Percentiles rank a stretch among this genome's conserved stretches.
Conservation (phyloP, 2,113 vertebrate species). For the Ceyx cyanopectus region DNA sequence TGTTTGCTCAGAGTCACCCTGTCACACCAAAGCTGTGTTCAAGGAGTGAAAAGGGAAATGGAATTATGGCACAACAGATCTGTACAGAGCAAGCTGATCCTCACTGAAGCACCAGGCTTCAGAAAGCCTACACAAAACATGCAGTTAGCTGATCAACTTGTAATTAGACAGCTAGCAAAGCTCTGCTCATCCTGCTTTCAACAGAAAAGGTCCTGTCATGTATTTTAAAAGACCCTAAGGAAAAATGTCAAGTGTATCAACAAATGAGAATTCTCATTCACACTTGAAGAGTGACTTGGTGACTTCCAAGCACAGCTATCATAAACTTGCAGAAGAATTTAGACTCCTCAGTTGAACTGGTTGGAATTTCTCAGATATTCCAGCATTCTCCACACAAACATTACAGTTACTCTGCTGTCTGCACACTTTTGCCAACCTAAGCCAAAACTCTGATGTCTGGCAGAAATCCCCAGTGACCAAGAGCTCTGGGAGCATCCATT, state of each 20-base stretch:
- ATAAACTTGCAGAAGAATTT: background rate
- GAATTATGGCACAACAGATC: background rate
- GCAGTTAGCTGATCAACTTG: background rate
- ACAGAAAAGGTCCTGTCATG: background rate
- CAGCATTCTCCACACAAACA: background rate
- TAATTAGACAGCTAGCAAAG: background rate
- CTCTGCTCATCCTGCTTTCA: background rate
- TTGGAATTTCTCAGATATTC: background rate
- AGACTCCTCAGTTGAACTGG: background rate
- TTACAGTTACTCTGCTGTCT: background rate
- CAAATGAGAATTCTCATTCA: background rate
- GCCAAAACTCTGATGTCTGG: constrained; percentile 2
- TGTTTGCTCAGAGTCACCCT: background rate
- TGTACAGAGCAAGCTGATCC: background rate
- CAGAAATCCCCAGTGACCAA: background rate
- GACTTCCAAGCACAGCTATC: background rate
- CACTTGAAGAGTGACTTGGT: background rate
- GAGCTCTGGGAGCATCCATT: background rate
- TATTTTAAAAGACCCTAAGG: background rate
- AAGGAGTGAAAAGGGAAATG: constrained; percentile 5
- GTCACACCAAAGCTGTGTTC: background rate
- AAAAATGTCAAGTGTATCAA: background rate
- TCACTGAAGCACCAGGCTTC: background rate
- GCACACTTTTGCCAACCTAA: background rate
- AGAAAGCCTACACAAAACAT: background rate